Evolutionary conservation across 2,888 invertebrate species (phyloP).

Genomic region (Caenorhabditis sulstoni): DNA sequence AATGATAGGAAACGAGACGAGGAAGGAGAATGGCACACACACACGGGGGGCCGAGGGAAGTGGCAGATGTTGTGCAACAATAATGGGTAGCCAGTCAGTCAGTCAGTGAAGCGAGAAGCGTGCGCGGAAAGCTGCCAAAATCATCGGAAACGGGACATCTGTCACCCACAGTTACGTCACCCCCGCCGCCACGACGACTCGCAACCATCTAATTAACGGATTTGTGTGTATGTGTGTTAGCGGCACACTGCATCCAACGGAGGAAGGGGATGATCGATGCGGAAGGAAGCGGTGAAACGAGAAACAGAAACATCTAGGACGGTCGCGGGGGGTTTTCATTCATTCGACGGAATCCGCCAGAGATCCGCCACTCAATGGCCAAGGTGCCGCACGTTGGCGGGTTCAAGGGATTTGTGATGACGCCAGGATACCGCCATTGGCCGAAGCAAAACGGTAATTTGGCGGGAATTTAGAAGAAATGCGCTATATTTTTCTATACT

Average conservation of each 20-base stretch:
- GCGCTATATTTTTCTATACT: too few species aligned
- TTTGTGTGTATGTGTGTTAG: slow-evolving; percentile 35
- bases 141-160: slow-evolving; percentile 41
- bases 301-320: neutral
- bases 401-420: too few species aligned
- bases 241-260: slow-evolving; percentile 1
- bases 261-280: neutral
- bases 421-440: too few species aligned
- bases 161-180: slow-evolving; percentile 40
- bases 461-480: too few species aligned
- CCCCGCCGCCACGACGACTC: too few species aligned
- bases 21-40: too few species aligned
- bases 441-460: too few species aligned
- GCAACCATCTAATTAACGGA: slow-evolving; percentile 55
- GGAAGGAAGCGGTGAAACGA: slow-evolving; percentile 6
- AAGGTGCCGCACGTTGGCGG: too few species aligned
- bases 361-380: too few species aligned
- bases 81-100: slow-evolving; percentile 20
- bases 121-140: slow-evolving; percentile 44
- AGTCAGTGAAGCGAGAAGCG: slow-evolving; percentile 33
- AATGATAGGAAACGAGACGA: slow-evolving; percentile 14
- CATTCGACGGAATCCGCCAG: too few species aligned
- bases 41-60: slow-evolving; percentile 5
- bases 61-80: slow-evolving; percentile 46
- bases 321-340: too few species aligned